Evolutionary conservation across 1,140 invertebrate genomes (phyloP).

Genomic region (Brachionus paranguensis): DNA sequence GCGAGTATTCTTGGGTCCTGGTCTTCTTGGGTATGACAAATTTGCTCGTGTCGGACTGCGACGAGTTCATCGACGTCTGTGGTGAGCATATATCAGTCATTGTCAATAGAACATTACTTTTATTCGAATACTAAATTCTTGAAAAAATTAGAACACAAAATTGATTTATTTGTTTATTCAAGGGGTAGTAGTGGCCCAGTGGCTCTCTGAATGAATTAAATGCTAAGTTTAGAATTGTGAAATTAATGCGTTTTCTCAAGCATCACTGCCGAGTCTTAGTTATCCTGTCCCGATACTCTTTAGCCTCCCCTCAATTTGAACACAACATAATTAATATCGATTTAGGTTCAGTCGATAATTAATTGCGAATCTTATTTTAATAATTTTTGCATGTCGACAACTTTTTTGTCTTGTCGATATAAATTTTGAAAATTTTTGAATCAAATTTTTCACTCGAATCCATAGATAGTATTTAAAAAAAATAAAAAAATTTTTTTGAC

Average conservation of each 20-base stretch:
- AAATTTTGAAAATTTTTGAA: background rate
- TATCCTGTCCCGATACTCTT: background rate
- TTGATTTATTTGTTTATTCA: background rate
- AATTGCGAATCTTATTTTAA: background rate
- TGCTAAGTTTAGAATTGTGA: background rate
- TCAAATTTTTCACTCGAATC: too few relatives aligned
- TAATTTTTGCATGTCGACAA: background rate
- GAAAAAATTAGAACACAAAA: background rate
- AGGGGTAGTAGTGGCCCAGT: background rate
- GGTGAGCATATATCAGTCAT: slow-evolving; percentile 17
- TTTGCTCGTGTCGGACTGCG: background rate
- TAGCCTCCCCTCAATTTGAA: background rate
- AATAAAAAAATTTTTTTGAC: too few relatives aligned
- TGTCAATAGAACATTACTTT: background rate
- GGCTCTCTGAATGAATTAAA: background rate
- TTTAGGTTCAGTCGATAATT: background rate
- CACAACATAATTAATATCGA: background rate
- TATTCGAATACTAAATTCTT: background rate
- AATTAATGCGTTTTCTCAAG: background rate
- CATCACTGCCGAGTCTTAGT: background rate
- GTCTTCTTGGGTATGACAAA: slow-evolving; percentile 16
- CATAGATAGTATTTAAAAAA: too few relatives aligned
- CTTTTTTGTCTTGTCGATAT: background rate
- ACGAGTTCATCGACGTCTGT: background rate
- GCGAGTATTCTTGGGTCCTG: background rate